phyloP scores from a whole-genome alignment of 2,888 invertebrate species.

The Acleris laterana region DNA sequence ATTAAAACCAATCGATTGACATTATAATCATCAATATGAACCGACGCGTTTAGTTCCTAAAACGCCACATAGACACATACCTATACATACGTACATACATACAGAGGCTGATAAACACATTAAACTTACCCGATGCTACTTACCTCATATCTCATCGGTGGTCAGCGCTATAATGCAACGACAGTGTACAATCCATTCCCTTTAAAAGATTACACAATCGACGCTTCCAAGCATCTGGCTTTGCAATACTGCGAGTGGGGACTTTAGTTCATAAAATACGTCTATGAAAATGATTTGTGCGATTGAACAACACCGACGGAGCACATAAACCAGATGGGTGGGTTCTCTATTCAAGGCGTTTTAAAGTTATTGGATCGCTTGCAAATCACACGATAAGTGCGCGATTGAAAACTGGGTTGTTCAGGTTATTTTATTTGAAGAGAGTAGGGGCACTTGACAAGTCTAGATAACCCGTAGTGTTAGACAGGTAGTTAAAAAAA shows the following conservation, averaged over 20 bases:
- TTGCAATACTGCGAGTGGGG: slow-evolving; percentile 28
- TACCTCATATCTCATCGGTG: too few species aligned
- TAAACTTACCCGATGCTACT: too few species aligned
- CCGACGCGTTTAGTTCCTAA: too few species aligned
- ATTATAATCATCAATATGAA: too few species aligned
- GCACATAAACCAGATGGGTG: slow-evolving; percentile 27
- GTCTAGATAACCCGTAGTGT: neutral
- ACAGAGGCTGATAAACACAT: too few species aligned
- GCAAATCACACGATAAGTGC: slow-evolving; percentile 14
- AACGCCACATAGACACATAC: too few species aligned
- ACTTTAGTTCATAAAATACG: slow-evolving; percentile 37
- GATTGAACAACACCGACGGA: slow-evolving; percentile 23
- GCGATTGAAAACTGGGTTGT: too few species aligned
- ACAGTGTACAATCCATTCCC: neutral
- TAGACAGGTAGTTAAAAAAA: neutral
- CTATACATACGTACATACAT: too few species aligned
- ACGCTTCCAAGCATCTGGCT: slow-evolving; percentile 29
- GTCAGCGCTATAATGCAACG: neutral
- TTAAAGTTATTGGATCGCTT: slow-evolving; percentile 33
- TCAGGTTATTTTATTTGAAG: too few species aligned
- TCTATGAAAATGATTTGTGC: slow-evolving; percentile 37
- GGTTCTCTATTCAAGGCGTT: slow-evolving; percentile 26
- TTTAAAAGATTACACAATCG: slow-evolving; percentile 18
- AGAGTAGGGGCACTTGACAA: too few species aligned
- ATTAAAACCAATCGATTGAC: too few species aligned